A percentile compares a stretch with the other conserved stretches of the same genome.
Conservation (phyloP, 1,140 invertebrate genomes). For the Mizuhopecten yessoensis region DNA sequence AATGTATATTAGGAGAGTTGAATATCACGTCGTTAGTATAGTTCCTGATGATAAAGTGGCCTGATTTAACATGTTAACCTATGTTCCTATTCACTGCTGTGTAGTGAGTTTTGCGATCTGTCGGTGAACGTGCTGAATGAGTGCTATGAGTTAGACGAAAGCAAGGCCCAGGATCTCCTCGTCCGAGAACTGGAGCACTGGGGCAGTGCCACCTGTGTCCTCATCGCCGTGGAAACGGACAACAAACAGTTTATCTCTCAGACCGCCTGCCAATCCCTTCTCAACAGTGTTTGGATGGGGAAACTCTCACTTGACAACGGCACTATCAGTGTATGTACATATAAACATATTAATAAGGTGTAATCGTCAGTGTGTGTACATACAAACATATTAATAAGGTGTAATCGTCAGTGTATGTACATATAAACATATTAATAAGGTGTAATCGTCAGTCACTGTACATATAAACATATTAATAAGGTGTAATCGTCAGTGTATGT, state of each 20-base stretch:
- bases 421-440: too few species aligned
- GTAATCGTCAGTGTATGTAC: too few species aligned
- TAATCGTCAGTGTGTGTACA: too few species aligned
- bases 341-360: too few species aligned
- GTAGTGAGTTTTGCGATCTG: constrained; percentile 79
- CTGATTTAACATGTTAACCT: too few species aligned
- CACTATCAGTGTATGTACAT: constrained; percentile 67
- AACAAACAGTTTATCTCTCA: constrained; percentile 82
- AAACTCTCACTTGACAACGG: constrained; percentile 75
- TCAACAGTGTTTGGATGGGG: constrained; percentile 83
- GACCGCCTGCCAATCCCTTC: constrained; percentile 80
- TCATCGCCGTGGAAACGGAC: constrained; percentile 80
- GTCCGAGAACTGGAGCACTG: constrained; percentile 77
- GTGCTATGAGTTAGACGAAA: constrained; percentile 81
- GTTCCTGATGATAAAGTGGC: too few species aligned
- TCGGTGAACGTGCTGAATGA: constrained; percentile 81
- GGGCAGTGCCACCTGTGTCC: constrained; percentile 79
- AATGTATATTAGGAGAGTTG: too few species aligned
- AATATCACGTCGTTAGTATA: too few species aligned
- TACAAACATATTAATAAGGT: too few species aligned
- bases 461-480: too few species aligned
- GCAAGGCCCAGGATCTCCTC: constrained; percentile 78
- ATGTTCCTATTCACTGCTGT: constrained; percentile 52
- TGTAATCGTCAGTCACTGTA: too few species aligned
- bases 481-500: too few species aligned